phyloP scores from a whole-genome alignment of 2,113 vertebrate species.

The Apteryx owenii region DNA sequence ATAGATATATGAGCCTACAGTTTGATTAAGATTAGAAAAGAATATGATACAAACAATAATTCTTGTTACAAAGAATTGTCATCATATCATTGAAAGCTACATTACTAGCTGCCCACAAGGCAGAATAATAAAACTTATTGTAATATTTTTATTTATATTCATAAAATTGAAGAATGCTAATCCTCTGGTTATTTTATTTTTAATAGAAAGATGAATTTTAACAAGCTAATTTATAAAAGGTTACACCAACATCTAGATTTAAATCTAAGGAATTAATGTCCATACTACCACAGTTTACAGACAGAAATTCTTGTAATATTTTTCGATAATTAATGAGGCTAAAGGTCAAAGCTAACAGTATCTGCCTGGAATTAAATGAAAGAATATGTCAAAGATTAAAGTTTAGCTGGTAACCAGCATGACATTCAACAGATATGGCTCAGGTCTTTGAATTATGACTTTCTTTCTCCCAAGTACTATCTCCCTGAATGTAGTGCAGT shows the following conservation, averaged over 20 bases:
- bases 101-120: conserved; percentile 7
- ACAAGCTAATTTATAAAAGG: conserved; percentile 49
- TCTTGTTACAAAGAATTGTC: conserved; percentile 13
- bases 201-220: conserved; percentile 53
- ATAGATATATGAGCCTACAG: background rate
- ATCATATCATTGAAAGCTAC: background rate
- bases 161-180: conserved; percentile 37
- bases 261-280: conserved; percentile 37
- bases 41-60: background rate
- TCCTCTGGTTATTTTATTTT: conserved; percentile 31
- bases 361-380: conserved; percentile 2
- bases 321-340: conserved; percentile 32
- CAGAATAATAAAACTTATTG: conserved; percentile 1
- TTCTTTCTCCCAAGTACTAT: background rate
- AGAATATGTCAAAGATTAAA: background rate
- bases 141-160: conserved; percentile 58
- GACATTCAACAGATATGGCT: background rate
- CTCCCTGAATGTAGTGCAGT: background rate
- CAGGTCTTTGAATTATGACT: background rate
- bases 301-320: background rate
- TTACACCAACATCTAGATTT: conserved; percentile 35
- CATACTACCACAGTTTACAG: background rate
- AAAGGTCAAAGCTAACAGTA: conserved; percentile 21
- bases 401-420: background rate
- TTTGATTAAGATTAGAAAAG: conserved; percentile 5